Conservation (phyloP, 2,888 invertebrate species). For the Germaria angustata region DNA sequence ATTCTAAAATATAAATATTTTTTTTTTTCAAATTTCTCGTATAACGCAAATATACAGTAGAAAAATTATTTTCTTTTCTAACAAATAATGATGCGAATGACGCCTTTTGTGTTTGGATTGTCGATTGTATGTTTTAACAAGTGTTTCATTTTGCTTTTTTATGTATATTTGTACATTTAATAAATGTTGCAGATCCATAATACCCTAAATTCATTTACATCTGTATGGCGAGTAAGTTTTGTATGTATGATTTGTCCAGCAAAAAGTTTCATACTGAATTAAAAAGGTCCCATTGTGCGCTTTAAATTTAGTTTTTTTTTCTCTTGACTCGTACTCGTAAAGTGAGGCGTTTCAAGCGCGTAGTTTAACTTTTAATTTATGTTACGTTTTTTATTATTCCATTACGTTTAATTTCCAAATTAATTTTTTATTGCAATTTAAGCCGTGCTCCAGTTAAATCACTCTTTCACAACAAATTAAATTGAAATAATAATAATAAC, state of each 20-base stretch:
- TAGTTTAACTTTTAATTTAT: not conserved
- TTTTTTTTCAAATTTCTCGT: no score
- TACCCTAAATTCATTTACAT: not conserved
- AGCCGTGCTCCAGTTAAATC: constrained; percentile 51
- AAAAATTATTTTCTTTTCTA: no score
- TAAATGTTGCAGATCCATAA: constrained; percentile 8
- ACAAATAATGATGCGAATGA: no score
- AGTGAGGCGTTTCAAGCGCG: no score
- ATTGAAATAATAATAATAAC: not conserved
- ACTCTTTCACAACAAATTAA: constrained; percentile 11
- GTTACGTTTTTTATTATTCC: not conserved
- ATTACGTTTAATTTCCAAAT: constrained; percentile 36
- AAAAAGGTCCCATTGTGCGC: not conserved
- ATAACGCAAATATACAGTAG: no score
- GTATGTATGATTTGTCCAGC: not conserved
- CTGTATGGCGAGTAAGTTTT: not conserved
- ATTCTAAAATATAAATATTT: no score
- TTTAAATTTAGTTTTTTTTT: not conserved
- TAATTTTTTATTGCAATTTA: constrained; percentile 55
- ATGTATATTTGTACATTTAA: not conserved
- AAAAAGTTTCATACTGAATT: not conserved
- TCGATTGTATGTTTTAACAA: constrained; percentile 7
- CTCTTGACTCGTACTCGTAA: not conserved
- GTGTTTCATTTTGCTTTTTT: not conserved
- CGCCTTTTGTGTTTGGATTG: no score